A percentile compares a stretch with the other conserved stretches of the same genome.
Evolutionary conservation across 1,140 invertebrate genomes (phyloP).

Genomic region (Ganaspis sp.): DNA sequence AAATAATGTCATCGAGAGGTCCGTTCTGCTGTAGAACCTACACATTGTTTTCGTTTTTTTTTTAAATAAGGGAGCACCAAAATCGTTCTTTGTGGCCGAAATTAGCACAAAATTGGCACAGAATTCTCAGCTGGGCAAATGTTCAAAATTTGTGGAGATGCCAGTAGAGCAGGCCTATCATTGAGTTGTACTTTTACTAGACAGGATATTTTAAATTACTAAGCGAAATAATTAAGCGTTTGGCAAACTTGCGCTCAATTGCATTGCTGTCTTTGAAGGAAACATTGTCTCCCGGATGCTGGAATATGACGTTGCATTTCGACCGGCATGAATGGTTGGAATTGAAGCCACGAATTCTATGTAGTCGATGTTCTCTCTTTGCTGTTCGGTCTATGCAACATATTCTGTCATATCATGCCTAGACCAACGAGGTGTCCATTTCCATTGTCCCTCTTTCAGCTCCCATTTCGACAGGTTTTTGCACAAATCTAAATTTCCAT

Average conservation of each 20-base stretch:
- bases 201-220: too few species aligned
- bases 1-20: too few species aligned
- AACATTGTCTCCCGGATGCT: constrained; percentile 13
- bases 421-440: constrained; percentile 1
- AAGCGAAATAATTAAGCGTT: constrained; percentile 21
- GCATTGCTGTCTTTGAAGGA: constrained; percentile 10
- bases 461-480: constrained; percentile 1
- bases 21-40: too few species aligned
- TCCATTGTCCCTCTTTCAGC: not conserved
- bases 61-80: too few species aligned
- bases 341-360: constrained; percentile 6
- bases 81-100: too few species aligned
- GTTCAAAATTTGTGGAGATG: too few species aligned
- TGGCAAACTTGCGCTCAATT: not conserved
- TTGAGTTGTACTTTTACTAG: too few species aligned
- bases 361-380: not conserved
- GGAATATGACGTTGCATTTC: constrained; percentile 6
- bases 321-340: constrained; percentile 20
- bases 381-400: constrained; percentile 15
- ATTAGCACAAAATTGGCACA: too few species aligned
- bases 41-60: too few species aligned
- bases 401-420: constrained; percentile 10
- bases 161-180: too few species aligned
- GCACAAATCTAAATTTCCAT: constrained; percentile 2
- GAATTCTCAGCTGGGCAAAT: too few species aligned